Evolutionary conservation across 35 echinoderm and acorn worm species (phyloP), one percentile per base, ranked within the genome.

Genomic region (Diadema setosum): DNA sequence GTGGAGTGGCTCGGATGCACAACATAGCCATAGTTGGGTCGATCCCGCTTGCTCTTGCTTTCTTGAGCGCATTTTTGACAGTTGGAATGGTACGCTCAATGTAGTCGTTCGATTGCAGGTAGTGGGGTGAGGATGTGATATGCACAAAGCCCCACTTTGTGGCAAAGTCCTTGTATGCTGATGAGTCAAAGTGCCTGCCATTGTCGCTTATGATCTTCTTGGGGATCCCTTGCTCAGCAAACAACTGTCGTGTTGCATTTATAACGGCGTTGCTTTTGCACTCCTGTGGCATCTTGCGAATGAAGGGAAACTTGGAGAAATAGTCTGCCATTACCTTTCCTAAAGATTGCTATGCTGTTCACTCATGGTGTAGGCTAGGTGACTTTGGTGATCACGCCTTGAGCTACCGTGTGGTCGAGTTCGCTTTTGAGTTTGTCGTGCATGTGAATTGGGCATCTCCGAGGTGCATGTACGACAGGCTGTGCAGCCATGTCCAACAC

Each of bases 291-390:
- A 84, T 32, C 11, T 84, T 58, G 33, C 49, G 69, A 14, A 90
- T 36, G 2, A 90, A 29, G 9, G 82, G 39, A 55, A 90, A 90
- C 46, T 94, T 94, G 0, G 87, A 90, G 46, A 90, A 91, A 31
- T 95, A 95, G 37, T 95, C 88, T 25, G 89, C 61, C 31, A 95
- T 20, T n/a, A n/a, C n/a, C n/a, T n/a, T n/a, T n/a, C n/a, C n/a
- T n/a, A n/a, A n/a, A n/a, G n/a, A n/a, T n/a, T n/a, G n/a, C n/a
- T n/a, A n/a, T n/a, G n/a, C n/a, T n/a, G n/a, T n/a, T n/a, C n/a
- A n/a, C n/a, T n/a, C n/a, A n/a, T n/a, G n/a, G n/a, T n/a, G n/a
- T n/a, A n/a, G n/a, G n/a, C n/a, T n/a, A n/a, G n/a, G n/a, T n/a
- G n/a, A n/a, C n/a, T n/a, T n/a, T n/a, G n/a, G n/a, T n/a, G n/a